Percentiles rank a stretch among this genome's conserved stretches.
Evolutionary conservation across 1,140 invertebrate genomes (phyloP).

Genomic region (Colletes latitarsis): DNA sequence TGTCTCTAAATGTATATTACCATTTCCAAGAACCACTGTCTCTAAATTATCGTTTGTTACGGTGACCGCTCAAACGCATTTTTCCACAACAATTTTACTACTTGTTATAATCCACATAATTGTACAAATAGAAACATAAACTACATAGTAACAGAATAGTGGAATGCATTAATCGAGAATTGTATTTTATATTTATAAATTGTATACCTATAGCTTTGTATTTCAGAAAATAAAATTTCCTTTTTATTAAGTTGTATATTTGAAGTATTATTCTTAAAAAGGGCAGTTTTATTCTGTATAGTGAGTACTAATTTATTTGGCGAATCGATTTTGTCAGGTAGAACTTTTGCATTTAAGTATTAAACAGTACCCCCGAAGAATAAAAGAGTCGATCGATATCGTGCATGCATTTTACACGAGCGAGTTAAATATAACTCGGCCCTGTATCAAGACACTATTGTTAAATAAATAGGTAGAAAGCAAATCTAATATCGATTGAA

Average conservation of each 20-base stretch:
- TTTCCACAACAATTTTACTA: not conserved
- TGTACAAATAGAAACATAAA: not conserved
- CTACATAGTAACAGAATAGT: not conserved
- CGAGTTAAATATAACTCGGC: constrained; percentile 12
- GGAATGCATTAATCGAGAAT: no score
- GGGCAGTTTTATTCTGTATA: no score
- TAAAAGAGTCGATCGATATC: constrained; percentile 41
- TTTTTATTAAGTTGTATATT: no score
- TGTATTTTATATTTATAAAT: not conserved
- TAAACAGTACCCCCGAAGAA: constrained; percentile 18
- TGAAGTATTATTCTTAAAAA: no score
- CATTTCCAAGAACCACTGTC: no score
- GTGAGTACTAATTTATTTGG: constrained; percentile 1
- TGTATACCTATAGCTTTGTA: no score
- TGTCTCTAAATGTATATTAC: no score
- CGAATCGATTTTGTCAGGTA: constrained; percentile 27
- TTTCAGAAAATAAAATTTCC: no score
- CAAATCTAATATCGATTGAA: not conserved
- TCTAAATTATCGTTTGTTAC: no score
- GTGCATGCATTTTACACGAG: constrained; percentile 1
- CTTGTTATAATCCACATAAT: no score
- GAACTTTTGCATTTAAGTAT: constrained; percentile 40
- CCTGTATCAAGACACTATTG: not conserved
- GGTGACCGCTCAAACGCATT: no score
- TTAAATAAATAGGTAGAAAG: not conserved